These are phyloP conservation scores for Drosophila histrio DNA, from an alignment of 2,888 invertebrate genomes.

Conservation along the genomic window DNA sequence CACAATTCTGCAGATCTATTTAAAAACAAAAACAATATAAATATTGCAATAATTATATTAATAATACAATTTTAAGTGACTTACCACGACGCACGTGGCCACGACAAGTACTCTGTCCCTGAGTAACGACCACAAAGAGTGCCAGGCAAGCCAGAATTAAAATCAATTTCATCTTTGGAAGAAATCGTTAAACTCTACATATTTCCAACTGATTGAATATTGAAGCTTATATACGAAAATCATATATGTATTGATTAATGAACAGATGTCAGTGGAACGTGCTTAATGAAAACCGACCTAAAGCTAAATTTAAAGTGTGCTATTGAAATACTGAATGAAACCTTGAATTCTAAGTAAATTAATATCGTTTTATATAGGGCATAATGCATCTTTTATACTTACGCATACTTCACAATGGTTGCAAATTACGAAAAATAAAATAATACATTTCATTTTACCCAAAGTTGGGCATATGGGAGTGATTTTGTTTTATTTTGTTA, in stretches of 20 bases:
- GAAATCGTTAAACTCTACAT: not conserved
- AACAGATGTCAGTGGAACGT: not conserved
- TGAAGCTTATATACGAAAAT: conserved; percentile 7
- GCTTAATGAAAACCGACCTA: not conserved
- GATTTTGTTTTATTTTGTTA: not conserved
- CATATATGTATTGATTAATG: not conserved
- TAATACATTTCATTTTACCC: not conserved
- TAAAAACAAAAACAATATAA: not conserved
- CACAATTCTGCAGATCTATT: not conserved
- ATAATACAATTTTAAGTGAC: not conserved
- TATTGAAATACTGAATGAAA: not conserved
- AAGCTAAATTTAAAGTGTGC: not conserved
- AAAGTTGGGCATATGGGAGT: not conserved
- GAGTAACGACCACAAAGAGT: conserved; percentile 7
- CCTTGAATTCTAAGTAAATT: not conserved
- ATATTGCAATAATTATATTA: not conserved
- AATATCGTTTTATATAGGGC: not conserved
- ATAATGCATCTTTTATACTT: not conserved
- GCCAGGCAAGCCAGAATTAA: conserved; percentile 22
- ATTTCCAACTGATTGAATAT: not conserved
- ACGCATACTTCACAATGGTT: not conserved
- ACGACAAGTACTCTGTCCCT: conserved; percentile 10
- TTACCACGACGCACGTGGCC: conserved; percentile 11
- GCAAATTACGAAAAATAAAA: not conserved
- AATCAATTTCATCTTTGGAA: conserved; percentile 18